Evolutionary conservation across 2,113 vertebrate genomes (phyloP).

Genomic region (Gambusia holbrooki): DNA sequence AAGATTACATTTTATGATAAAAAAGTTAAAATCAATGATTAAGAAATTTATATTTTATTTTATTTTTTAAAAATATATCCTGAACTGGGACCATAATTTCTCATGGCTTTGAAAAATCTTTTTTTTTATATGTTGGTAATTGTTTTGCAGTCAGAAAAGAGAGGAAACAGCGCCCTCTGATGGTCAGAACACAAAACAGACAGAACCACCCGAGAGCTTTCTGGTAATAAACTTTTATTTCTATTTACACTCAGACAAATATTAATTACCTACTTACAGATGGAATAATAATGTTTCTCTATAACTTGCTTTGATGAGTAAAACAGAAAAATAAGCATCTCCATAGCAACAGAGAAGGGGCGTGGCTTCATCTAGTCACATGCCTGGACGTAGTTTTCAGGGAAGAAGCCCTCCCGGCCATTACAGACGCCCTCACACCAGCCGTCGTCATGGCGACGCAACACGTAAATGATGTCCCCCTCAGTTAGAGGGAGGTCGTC

Average conservation of each 20-base stretch:
- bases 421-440: slow-evolving; percentile 92
- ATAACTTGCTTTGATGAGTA: neutral
- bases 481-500: slow-evolving; percentile 89
- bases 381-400: slow-evolving; percentile 89
- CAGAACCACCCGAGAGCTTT: neutral
- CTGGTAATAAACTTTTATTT: slow-evolving; percentile 13
- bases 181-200: neutral
- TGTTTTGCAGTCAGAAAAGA: neutral
- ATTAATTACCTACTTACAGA: neutral
- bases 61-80: too few species aligned
- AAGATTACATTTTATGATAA: too few species aligned
- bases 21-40: too few species aligned
- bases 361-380: slow-evolving; percentile 63
- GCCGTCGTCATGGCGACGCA: slow-evolving; percentile 88
- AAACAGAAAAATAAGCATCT: neutral
- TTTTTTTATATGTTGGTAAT: neutral
- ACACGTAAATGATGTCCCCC: slow-evolving; percentile 92
- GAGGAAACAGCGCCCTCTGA: neutral
- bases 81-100: too few species aligned
- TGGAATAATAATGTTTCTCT: neutral
- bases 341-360: neutral
- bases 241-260: neutral
- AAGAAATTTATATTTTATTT: too few species aligned
- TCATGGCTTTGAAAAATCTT: neutral
- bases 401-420: slow-evolving; percentile 89